Evolutionary conservation across 2,113 vertebrate genomes (phyloP).

Genomic region (Lycaon pictus): DNA sequence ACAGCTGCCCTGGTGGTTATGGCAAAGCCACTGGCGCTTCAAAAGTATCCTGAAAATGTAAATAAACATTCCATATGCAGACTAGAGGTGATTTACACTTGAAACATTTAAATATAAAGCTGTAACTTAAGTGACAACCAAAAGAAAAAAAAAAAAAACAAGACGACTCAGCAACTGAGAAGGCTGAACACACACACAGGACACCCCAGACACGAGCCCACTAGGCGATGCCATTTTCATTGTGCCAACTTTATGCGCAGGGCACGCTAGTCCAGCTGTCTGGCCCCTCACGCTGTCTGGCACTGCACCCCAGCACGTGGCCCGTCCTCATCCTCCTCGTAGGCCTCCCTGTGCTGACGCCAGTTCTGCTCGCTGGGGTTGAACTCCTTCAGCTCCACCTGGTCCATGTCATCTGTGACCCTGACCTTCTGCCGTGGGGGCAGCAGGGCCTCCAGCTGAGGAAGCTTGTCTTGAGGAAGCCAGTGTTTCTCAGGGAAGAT

Average conservation of each 20-base stretch:
- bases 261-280: not conserved
- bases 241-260: slow-evolving; percentile 82
- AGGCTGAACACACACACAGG: slow-evolving; percentile 82
- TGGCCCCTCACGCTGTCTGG: slow-evolving; percentile 90
- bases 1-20: not conserved
- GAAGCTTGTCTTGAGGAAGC: slow-evolving; percentile 92
- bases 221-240: slow-evolving; percentile 85
- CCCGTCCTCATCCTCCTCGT: slow-evolving; percentile 93
- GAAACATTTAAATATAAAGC: slow-evolving; percentile 83
- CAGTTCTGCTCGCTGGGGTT: slow-evolving; percentile 87
- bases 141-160: slow-evolving; percentile 38
- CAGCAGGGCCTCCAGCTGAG: slow-evolving; percentile 93
- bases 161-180: slow-evolving; percentile 82
- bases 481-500: slow-evolving; percentile 95
- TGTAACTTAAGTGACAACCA: slow-evolving; percentile 84
- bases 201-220: slow-evolving; percentile 81
- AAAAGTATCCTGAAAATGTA: slow-evolving; percentile 46
- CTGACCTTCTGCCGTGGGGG: slow-evolving; percentile 92
- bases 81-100: slow-evolving; percentile 64
- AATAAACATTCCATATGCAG: slow-evolving; percentile 60
- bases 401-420: slow-evolving; percentile 96
- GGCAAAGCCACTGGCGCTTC: slow-evolving; percentile 58
- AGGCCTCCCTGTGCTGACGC: slow-evolving; percentile 89
- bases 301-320: slow-evolving; percentile 93
- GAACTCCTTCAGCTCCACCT: slow-evolving; percentile 93